These are phyloP conservation scores for Mola mola DNA, from an alignment of 2,113 vertebrate genomes.

Conservation along the genomic window DNA sequence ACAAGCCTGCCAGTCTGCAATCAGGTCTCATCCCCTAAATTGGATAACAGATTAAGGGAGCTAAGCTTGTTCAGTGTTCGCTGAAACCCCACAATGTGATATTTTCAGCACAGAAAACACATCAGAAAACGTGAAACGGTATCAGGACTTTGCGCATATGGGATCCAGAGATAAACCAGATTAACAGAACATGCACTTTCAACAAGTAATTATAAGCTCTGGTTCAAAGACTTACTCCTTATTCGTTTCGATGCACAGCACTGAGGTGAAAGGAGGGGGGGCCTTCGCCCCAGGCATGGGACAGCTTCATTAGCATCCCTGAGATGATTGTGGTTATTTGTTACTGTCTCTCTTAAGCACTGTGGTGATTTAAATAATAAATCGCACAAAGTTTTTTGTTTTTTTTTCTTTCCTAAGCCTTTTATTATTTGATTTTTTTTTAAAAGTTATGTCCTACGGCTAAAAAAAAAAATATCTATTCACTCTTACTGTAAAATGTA, in stretches of 20 bases:
- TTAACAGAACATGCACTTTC: slow-evolving; percentile 38
- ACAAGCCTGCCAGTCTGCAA: slow-evolving; percentile 23
- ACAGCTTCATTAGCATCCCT: slow-evolving; percentile 26
- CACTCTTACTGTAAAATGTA: too few relatives aligned
- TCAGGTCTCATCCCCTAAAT: slow-evolving; percentile 54
- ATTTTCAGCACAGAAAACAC: slow-evolving; percentile 18
- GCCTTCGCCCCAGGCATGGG: neutral
- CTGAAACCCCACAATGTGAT: slow-evolving; percentile 7
- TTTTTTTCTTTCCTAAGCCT: accelerated
- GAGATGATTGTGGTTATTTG: slow-evolving; percentile 41
- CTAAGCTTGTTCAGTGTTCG: slow-evolving; percentile 51
- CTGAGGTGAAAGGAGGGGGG: slow-evolving; percentile 4
- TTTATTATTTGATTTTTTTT: too few relatives aligned
- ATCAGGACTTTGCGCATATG: slow-evolving; percentile 32
- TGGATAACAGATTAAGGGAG: slow-evolving; percentile 67
- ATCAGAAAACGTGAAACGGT: slow-evolving; percentile 17
- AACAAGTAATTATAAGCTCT: slow-evolving; percentile 46
- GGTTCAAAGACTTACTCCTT: slow-evolving; percentile 16
- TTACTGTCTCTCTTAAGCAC: slow-evolving; percentile 23
- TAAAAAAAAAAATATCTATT: too few relatives aligned
- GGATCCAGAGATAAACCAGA: slow-evolving; percentile 47
- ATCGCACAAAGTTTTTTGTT: slow-evolving; percentile 16
- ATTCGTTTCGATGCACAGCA: slow-evolving; percentile 11
- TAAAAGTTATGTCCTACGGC: too few relatives aligned
- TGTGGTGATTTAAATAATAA: slow-evolving; percentile 17